Percentiles rank a stretch among this genome's conserved stretches.
phyloP scores from a whole-genome alignment of 2,888 invertebrate genomes.

The Papilio gigon region DNA sequence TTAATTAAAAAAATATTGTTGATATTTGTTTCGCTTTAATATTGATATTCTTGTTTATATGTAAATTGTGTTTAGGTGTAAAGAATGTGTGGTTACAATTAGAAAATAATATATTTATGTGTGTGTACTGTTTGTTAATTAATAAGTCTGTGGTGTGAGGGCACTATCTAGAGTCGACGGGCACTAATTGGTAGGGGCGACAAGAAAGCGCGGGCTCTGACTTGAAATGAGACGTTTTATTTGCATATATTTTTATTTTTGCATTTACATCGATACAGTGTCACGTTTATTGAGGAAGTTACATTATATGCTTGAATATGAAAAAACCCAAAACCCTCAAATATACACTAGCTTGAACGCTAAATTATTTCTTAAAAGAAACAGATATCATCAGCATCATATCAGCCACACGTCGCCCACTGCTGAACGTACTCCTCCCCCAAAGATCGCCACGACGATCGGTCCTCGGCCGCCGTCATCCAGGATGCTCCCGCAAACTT shows the following conservation, averaged over 20 bases:
- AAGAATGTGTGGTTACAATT: not conserved
- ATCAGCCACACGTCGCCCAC: too few relatives aligned
- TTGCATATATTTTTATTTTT: slow-evolving; percentile 34
- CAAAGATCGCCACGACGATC: too few relatives aligned
- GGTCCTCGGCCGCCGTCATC: too few relatives aligned
- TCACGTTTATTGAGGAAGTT: slow-evolving; percentile 18
- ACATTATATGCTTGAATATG: not conserved
- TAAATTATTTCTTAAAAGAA: too few relatives aligned
- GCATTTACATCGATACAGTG: not conserved
- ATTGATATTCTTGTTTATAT: too few relatives aligned
- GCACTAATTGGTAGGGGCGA: slow-evolving; percentile 46
- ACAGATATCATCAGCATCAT: too few relatives aligned
- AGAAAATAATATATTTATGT: not conserved
- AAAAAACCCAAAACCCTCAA: slow-evolving; percentile 19
- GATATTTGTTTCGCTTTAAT: too few relatives aligned
- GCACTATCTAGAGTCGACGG: slow-evolving; percentile 40
- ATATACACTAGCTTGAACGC: too few relatives aligned
- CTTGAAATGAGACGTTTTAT: slow-evolving; percentile 39
- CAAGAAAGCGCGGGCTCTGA: slow-evolving; percentile 41
- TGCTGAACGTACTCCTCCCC: too few relatives aligned
- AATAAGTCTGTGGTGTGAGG: slow-evolving; percentile 40
- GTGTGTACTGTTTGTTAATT: slow-evolving; percentile 4
- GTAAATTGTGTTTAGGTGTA: too few relatives aligned
- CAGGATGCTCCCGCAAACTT: too few relatives aligned
- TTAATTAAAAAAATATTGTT: too few relatives aligned